Conservation (phyloP, 2,888 invertebrate genomes). For the Leptinotarsa tumamoca region DNA sequence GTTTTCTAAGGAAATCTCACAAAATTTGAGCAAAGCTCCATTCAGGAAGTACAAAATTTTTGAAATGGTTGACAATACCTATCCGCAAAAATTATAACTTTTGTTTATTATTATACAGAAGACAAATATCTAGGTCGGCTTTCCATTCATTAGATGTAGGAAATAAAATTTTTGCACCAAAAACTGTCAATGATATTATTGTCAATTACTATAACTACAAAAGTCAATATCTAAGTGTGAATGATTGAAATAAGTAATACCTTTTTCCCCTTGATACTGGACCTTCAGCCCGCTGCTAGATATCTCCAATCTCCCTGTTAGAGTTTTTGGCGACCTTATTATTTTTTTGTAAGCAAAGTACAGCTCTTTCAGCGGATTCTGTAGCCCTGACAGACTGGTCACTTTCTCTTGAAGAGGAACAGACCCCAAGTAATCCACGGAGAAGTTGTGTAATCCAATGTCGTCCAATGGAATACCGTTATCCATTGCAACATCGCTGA, state of each 20-base stretch:
- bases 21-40: too few species aligned
- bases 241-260: constrained; percentile 39
- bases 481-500: constrained; percentile 77
- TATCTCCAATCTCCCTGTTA: constrained; percentile 76
- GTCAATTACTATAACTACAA: too few species aligned
- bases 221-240: neutral
- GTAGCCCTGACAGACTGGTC: constrained; percentile 85
- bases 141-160: too few species aligned
- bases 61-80: too few species aligned
- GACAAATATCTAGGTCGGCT: too few species aligned
- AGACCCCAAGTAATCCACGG: constrained; percentile 86
- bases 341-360: constrained; percentile 74
- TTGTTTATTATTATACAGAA: too few species aligned
- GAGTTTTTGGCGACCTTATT: constrained; percentile 66
- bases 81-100: too few species aligned
- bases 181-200: too few species aligned
- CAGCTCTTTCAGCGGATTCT: constrained; percentile 81
- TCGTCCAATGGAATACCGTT: constrained; percentile 71
- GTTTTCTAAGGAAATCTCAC: too few species aligned
- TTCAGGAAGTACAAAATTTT: too few species aligned
- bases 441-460: constrained; percentile 68
- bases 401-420: constrained; percentile 83
- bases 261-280: constrained; percentile 74
- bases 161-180: too few species aligned
- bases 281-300: constrained; percentile 79